Percentiles rank a stretch among this genome's conserved stretches.
These are phyloP conservation scores for Notechis scutatus DNA, from an alignment of 2,113 vertebrate species.

Conservation along the genomic window DNA sequence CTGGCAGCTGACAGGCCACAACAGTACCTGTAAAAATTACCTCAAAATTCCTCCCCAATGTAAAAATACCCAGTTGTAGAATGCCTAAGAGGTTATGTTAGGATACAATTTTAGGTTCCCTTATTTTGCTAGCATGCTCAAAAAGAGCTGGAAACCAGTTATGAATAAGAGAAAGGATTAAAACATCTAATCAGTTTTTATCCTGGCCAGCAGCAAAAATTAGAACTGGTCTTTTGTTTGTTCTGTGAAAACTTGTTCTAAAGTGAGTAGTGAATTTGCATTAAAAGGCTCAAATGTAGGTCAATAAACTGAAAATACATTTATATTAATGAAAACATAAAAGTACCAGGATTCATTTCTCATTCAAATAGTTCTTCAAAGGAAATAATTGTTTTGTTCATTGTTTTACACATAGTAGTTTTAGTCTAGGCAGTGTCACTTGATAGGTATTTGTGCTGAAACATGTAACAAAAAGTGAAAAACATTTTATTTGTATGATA, in stretches of 20 bases:
- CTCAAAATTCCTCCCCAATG: not conserved
- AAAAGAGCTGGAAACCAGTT: not conserved
- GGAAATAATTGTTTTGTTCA: not conserved
- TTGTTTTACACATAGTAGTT: not conserved
- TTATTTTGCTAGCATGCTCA: not conserved
- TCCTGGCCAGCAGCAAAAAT: not conserved
- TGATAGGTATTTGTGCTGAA: not conserved
- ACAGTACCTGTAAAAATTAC: not conserved
- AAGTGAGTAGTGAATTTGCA: not conserved
- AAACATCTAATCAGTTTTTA: not conserved
- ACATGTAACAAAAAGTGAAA: not conserved
- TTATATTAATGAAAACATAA: not conserved
- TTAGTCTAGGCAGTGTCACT: not conserved
- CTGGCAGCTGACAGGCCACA: no score
- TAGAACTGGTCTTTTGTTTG: not conserved
- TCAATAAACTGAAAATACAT: not conserved
- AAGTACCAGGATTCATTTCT: not conserved
- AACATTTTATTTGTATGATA: no score
- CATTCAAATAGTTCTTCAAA: not conserved
- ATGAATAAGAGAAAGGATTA: not conserved
- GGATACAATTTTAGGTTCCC: not conserved
- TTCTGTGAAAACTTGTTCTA: not conserved
- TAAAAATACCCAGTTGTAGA: not conserved
- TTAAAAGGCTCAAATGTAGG: not conserved
- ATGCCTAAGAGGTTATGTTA: not conserved